Evolutionary conservation across 2,113 vertebrate species (phyloP).

Genomic region (Odocoileus hemionus): DNA sequence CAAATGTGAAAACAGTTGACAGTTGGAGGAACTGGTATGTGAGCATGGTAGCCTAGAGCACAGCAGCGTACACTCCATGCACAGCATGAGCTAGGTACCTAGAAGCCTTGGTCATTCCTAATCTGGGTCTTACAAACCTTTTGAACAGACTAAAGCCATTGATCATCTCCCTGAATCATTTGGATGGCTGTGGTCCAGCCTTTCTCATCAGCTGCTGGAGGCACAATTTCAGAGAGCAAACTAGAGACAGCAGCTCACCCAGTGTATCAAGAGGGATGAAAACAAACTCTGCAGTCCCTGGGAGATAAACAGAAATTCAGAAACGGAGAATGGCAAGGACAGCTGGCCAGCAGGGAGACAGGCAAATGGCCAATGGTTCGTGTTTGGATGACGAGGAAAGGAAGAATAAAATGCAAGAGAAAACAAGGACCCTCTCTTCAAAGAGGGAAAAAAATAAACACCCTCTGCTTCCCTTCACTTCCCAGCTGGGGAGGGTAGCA

Average conservation of each 20-base stretch:
- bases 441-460: too few species aligned
- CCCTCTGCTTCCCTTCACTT: constrained; percentile 55
- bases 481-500: constrained; percentile 40
- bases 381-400: constrained; percentile 58
- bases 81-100: too few species aligned
- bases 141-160: not conserved
- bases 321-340: constrained; percentile 1
- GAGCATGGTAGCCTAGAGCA: not conserved
- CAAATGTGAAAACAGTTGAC: not conserved
- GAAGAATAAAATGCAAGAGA: constrained; percentile 49
- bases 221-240: not conserved
- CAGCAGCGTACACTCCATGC: fast-evolving
- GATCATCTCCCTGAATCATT: not conserved
- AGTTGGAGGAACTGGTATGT: not conserved
- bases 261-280: not conserved
- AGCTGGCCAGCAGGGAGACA: constrained; percentile 46
- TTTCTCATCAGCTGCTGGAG: not conserved
- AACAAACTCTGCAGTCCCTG: not conserved
- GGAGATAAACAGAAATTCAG: constrained; percentile 27
- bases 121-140: not conserved
- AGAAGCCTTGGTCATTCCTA: not conserved
- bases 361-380: constrained; percentile 53
- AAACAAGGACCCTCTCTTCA: constrained; percentile 67
- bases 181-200: not conserved
- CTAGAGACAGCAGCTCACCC: not conserved